Conservation (phyloP, 2,888 invertebrate species). For the Xylocampa areola region DNA sequence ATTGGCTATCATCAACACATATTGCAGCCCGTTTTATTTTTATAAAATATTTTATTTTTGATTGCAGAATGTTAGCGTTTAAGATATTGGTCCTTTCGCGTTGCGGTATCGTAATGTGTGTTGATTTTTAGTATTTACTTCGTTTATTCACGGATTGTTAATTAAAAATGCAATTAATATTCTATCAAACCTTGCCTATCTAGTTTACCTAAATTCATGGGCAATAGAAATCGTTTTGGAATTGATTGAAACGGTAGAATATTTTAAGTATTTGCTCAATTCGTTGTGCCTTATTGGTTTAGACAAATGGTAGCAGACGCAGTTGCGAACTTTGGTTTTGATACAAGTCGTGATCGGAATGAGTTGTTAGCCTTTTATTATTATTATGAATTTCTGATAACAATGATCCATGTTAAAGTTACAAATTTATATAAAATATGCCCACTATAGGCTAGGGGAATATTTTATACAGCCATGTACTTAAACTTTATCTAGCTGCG, state of each 20-base stretch:
- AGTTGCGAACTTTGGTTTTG: background rate
- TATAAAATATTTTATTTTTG: constrained; percentile 35
- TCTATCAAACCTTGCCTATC: constrained; percentile 18
- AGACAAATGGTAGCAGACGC: background rate
- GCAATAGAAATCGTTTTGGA: constrained; percentile 12
- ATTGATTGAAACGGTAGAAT: constrained; percentile 26
- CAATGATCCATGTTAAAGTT: no score
- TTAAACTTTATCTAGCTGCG: no score
- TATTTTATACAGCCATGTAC: no score
- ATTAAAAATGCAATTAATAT: constrained; percentile 51
- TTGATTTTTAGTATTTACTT: constrained; percentile 43
- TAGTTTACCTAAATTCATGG: constrained; percentile 40
- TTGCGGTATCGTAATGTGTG: constrained; percentile 46
- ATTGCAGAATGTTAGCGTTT: constrained; percentile 54
- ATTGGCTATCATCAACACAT: constrained; percentile 63
- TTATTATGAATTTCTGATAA: no score
- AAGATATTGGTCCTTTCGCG: constrained; percentile 43
- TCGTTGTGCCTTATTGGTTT: constrained; percentile 25
- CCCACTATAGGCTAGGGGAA: no score
- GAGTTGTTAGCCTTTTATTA: no score
- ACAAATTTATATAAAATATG: no score
- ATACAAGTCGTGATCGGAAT: no score
- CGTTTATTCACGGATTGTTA: constrained; percentile 57
- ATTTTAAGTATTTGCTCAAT: constrained; percentile 21
- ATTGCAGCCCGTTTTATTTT: constrained; percentile 59